phyloP scores from a whole-genome alignment of 2,113 vertebrate genomes.

The Globicephala melas region DNA sequence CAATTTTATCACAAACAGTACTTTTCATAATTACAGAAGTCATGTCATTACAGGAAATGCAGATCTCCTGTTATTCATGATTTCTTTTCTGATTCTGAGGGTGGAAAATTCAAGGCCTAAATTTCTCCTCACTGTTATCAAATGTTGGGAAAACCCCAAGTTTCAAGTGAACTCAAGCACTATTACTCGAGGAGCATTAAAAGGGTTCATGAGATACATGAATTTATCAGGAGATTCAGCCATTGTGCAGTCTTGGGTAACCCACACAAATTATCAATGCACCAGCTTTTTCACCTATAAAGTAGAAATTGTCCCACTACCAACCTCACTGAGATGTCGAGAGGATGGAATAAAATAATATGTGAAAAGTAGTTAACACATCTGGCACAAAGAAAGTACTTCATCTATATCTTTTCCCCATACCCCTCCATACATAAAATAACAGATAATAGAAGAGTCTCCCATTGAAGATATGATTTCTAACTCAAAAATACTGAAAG shows the following conservation, averaged over 20 bases:
- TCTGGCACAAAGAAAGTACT: neutral
- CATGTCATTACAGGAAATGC: neutral
- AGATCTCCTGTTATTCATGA: neutral
- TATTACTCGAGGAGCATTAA: neutral
- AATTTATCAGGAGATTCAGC: neutral
- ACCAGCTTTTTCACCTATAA: neutral
- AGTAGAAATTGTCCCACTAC: neutral
- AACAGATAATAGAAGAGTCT: neutral
- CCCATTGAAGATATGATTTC: neutral
- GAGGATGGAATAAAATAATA: neutral
- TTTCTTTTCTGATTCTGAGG: neutral
- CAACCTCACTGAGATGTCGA: neutral
- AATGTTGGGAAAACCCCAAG: neutral
- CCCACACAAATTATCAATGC: rapidly evolving
- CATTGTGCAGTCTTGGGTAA: neutral
- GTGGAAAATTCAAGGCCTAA: neutral
- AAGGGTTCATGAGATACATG: neutral
- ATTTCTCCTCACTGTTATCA: neutral
- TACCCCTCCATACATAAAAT: neutral
- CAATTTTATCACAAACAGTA: neutral
- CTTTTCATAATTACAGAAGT: neutral
- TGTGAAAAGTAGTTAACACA: neutral
- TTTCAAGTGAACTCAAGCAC: neutral
- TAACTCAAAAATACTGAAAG: neutral
- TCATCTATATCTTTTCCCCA: neutral